phyloP scores from a whole-genome alignment of 2,113 vertebrate genomes.

The Cephalopterus ornatus region DNA sequence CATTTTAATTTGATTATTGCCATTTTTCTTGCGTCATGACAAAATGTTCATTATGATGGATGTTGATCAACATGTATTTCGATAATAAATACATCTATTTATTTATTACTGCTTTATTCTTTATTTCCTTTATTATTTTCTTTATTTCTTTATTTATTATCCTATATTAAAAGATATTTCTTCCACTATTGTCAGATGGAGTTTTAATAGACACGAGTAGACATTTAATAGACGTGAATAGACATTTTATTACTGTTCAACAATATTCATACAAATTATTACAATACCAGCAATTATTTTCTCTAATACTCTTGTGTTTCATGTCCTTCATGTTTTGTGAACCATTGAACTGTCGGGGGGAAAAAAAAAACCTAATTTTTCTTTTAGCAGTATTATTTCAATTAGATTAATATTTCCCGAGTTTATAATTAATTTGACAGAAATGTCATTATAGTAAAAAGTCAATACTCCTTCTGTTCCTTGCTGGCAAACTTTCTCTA shows the following conservation, averaged over 20 bases:
- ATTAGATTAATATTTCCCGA: slow-evolving; percentile 53
- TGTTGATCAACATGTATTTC: not conserved
- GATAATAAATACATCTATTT: not conserved
- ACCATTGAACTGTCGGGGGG: not conserved
- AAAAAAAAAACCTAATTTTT: not conserved
- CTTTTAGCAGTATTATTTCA: slow-evolving; percentile 29
- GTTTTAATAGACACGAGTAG: not conserved
- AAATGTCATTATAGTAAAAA: slow-evolving; percentile 63
- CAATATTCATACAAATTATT: not conserved
- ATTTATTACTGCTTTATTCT: not conserved
- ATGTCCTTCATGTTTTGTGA: not conserved
- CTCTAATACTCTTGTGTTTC: not conserved
- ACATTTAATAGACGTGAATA: not conserved
- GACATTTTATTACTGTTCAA: not conserved
- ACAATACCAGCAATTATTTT: not conserved
- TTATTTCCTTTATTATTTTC: not conserved
- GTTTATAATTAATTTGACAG: slow-evolving; percentile 62
- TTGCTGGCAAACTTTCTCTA: slow-evolving; percentile 58
- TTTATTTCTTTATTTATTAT: not conserved
- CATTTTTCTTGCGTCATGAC: not conserved
- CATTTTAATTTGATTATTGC: not conserved
- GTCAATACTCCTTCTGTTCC: slow-evolving; percentile 64
- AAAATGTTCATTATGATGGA: not conserved
- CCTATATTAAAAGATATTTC: not conserved
- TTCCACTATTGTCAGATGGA: not conserved